phyloP scores from a whole-genome alignment of 2,888 invertebrate genomes.

The Sarcophaga caerulescens region DNA sequence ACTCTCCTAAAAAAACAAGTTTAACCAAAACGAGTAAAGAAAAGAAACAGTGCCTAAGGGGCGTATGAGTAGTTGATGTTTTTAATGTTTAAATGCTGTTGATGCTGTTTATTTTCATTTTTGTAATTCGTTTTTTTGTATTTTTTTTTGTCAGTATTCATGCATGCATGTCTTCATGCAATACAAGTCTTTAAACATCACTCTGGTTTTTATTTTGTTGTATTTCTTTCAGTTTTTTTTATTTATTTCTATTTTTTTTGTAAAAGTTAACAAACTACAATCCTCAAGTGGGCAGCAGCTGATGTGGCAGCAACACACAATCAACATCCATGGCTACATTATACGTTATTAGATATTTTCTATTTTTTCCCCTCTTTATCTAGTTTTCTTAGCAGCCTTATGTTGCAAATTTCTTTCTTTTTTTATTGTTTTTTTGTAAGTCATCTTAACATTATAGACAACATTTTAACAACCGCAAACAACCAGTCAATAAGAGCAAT shows the following conservation, averaged over 20 bases:
- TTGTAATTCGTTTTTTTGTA: no score
- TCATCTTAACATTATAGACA: conserved; percentile 66
- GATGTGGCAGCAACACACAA: conserved; percentile 45
- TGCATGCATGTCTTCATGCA: conserved; percentile 50
- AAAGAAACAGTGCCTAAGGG: conserved; percentile 37
- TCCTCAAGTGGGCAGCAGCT: conserved; percentile 63
- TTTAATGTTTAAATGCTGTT: conserved; percentile 23
- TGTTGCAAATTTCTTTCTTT: conserved; percentile 2
- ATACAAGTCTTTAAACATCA: conserved; percentile 50
- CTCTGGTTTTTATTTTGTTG: conserved; percentile 27
- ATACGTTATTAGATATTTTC: conserved; percentile 35
- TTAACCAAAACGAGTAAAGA: not conserved
- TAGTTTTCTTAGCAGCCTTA: conserved; percentile 33
- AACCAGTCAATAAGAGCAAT: conserved; percentile 68
- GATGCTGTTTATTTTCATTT: not conserved
- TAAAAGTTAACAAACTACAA: conserved; percentile 65
- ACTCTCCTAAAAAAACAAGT: not conserved
- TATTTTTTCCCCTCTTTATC: not conserved
- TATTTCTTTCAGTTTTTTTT: not conserved
- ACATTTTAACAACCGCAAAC: conserved; percentile 69
- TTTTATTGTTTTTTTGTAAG: conserved; percentile 54
- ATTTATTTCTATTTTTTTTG: not conserved
- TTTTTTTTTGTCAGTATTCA: conserved; percentile 9
- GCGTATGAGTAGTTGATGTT: conserved; percentile 43
- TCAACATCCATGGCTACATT: conserved; percentile 14